Conservation (phyloP, 2,797 vertebrate genomes). For the Lepilemur ruficaudatus region DNA sequence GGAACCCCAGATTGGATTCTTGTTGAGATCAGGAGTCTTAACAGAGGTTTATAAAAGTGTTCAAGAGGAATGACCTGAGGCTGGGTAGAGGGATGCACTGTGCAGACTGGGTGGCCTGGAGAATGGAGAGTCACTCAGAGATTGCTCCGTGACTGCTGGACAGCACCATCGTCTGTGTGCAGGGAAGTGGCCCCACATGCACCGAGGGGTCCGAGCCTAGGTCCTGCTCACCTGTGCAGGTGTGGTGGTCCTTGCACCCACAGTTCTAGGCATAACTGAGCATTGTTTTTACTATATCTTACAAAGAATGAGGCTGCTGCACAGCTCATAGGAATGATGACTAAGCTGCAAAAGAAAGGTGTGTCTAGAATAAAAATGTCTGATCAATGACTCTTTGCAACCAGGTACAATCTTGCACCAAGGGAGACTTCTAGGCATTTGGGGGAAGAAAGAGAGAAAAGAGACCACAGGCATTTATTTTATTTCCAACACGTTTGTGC, state of each 20-base stretch:
- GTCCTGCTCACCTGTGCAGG: background rate
- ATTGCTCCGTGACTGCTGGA: too few relatives aligned
- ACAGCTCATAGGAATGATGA: background rate
- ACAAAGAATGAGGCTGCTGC: background rate
- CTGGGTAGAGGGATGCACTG: too few relatives aligned
- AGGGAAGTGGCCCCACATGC: background rate
- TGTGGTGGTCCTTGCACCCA: background rate
- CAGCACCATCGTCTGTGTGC: too few relatives aligned
- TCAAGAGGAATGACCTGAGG: too few relatives aligned
- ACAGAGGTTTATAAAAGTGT: too few relatives aligned
- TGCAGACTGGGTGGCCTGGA: too few relatives aligned
- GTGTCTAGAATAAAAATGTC: background rate
- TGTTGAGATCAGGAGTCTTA: too few relatives aligned
- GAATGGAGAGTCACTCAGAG: too few relatives aligned
- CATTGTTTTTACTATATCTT: background rate
- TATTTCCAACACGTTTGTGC: background rate
- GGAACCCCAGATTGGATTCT: too few relatives aligned
- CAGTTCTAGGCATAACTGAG: too few relatives aligned
- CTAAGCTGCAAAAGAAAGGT: background rate
- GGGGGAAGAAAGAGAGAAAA: background rate
- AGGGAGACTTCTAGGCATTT: background rate
- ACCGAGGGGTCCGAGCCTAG: fast-evolving
- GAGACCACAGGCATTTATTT: background rate
- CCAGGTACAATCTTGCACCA: background rate
- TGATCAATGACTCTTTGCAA: background rate